A percentile compares a stretch with the other conserved stretches of the same genome.
phyloP scores from a whole-genome alignment of 2,113 vertebrate genomes.

The Capricornis sumatraensis region DNA sequence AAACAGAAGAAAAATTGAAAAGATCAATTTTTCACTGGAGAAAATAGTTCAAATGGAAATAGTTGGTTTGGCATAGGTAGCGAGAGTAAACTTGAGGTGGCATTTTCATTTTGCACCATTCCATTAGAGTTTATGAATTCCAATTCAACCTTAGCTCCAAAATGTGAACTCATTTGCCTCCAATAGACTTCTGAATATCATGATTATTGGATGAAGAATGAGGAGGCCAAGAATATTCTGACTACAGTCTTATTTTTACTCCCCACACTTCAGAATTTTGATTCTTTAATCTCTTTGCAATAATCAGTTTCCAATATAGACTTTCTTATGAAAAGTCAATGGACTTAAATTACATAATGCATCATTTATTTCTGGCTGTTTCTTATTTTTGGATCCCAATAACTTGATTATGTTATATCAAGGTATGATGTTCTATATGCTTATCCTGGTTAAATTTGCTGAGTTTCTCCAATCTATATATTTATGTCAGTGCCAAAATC shows the following conservation, averaged over 20 bases:
- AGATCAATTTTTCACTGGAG: neutral
- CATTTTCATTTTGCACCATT: neutral
- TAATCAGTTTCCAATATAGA: neutral
- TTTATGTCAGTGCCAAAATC: neutral
- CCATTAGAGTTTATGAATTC: neutral
- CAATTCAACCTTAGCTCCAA: neutral
- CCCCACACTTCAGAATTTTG: neutral
- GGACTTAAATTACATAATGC: neutral
- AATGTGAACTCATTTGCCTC: neutral
- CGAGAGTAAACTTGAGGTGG: neutral
- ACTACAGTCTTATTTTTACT: neutral
- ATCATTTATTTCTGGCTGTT: neutral
- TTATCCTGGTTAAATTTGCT: neutral
- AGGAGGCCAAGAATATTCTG: neutral
- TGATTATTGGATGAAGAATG: neutral
- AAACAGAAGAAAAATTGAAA: neutral
- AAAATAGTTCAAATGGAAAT: neutral
- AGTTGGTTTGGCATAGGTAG: neutral
- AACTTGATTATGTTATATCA: neutral
- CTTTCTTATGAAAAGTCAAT: neutral
- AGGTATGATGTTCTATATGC: neutral
- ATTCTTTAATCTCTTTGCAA: neutral
- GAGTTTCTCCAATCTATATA: neutral
- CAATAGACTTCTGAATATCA: neutral
- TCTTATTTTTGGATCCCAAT: neutral